Evolutionary conservation across 2,113 vertebrate species (phyloP).

Genomic region (Ictalurus furcatus): DNA sequence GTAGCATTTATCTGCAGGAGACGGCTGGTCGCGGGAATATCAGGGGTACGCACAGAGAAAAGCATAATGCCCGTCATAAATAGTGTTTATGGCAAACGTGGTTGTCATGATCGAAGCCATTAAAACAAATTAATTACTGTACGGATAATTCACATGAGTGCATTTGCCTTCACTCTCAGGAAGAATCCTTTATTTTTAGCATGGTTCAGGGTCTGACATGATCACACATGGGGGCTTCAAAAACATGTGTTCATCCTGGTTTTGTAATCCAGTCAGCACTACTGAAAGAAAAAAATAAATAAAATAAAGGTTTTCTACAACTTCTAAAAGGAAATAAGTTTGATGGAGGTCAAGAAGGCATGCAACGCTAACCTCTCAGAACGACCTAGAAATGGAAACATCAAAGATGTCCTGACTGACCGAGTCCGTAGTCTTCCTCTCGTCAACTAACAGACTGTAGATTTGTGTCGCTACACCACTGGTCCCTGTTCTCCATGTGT

Average conservation of each 20-base stretch:
- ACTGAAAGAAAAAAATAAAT: neutral
- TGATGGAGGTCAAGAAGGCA: neutral
- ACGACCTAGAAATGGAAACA: neutral
- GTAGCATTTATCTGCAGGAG: slow-evolving; percentile 63
- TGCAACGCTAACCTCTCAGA: neutral
- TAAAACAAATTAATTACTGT: slow-evolving; percentile 73
- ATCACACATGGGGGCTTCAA: slow-evolving; percentile 36
- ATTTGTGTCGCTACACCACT: slow-evolving; percentile 22
- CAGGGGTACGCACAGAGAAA: slow-evolving; percentile 60
- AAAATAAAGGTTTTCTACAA: neutral
- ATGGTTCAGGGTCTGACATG: slow-evolving; percentile 51
- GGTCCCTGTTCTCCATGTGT: slow-evolving; percentile 4
- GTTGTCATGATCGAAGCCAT: slow-evolving; percentile 72
- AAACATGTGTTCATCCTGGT: slow-evolving; percentile 17
- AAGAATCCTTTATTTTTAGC: slow-evolving; percentile 68
- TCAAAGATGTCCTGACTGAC: neutral
- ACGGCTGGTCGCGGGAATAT: slow-evolving; percentile 55
- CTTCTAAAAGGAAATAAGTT: slow-evolving; percentile 8
- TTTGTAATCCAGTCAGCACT: slow-evolving; percentile 55
- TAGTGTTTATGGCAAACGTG: slow-evolving; percentile 78
- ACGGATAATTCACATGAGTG: slow-evolving; percentile 75
- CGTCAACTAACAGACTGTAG: neutral
- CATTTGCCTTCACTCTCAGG: slow-evolving; percentile 66
- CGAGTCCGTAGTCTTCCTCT: neutral
- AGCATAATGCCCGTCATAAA: slow-evolving; percentile 72